phyloP scores from a whole-genome alignment of 1,140 invertebrate genomes.

The Drosophila orena region DNA sequence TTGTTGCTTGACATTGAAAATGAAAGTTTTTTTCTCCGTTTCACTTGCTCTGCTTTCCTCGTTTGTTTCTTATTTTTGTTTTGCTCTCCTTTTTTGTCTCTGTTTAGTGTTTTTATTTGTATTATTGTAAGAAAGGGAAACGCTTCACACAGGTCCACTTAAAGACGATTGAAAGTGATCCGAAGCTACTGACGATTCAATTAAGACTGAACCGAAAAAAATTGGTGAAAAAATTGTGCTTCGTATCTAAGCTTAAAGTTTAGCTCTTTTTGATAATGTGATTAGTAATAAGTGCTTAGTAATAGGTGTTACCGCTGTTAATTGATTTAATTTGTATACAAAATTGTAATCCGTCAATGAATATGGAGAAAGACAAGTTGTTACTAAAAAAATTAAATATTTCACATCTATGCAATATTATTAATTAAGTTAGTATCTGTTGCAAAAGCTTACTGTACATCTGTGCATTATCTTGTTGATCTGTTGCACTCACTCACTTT shows the following conservation, averaged over 20 bases:
- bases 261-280: too few relatives aligned
- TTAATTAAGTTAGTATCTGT: neutral
- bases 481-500: neutral
- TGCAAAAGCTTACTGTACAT: constrained; percentile 1
- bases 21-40: constrained; percentile 61
- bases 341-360: too few relatives aligned
- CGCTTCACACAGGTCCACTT: constrained; percentile 3
- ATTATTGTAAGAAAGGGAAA: constrained; percentile 3
- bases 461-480: neutral
- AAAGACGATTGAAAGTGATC: neutral
- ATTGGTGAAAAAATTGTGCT: too few relatives aligned
- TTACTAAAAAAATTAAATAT: too few relatives aligned
- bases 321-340: too few relatives aligned
- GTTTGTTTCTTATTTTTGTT: constrained; percentile 20
- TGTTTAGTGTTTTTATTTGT: constrained; percentile 13
- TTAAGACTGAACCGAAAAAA: neutral
- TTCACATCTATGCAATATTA: too few relatives aligned
- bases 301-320: too few relatives aligned
- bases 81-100: constrained; percentile 7
- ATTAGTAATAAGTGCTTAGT: too few relatives aligned
- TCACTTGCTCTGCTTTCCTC: constrained; percentile 22
- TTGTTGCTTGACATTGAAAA: constrained; percentile 68
- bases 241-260: neutral
- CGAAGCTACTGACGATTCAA: neutral
- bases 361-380: too few relatives aligned